Evolutionary conservation across 2,888 invertebrate genomes (phyloP).

Genomic region (Drosophila affinis): DNA sequence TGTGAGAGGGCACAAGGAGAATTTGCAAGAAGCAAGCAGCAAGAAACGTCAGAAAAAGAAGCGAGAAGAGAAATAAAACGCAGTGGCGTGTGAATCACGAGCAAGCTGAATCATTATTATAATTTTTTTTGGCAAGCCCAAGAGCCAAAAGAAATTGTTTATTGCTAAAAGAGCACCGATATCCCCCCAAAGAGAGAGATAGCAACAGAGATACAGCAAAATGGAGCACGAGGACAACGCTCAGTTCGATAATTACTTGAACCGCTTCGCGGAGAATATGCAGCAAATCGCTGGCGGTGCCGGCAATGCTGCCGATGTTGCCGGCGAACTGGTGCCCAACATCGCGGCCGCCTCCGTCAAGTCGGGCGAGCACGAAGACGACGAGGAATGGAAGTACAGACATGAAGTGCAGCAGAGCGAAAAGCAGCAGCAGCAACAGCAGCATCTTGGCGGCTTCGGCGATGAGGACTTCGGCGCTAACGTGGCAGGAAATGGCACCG

Average conservation of each 20-base stretch:
- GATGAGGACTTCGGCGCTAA: slow-evolving; percentile 16
- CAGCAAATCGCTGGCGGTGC: slow-evolving; percentile 74
- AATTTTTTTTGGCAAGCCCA: slow-evolving; percentile 43
- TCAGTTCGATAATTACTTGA: slow-evolving; percentile 75
- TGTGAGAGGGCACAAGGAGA: slow-evolving; percentile 42
- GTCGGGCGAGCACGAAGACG: slow-evolving; percentile 82
- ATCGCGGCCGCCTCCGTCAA: slow-evolving; percentile 56
- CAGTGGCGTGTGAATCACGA: slow-evolving; percentile 72
- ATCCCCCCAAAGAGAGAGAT: slow-evolving; percentile 11
- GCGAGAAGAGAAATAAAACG: slow-evolving; percentile 53
- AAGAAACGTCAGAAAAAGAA: slow-evolving; percentile 66
- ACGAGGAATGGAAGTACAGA: slow-evolving; percentile 95
- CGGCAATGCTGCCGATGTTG: slow-evolving; percentile 54
- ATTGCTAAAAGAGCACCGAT: slow-evolving; percentile 45
- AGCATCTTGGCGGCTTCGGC: slow-evolving; percentile 44
- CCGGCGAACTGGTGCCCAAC: slow-evolving; percentile 60
- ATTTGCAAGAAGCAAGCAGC: slow-evolving; percentile 55
- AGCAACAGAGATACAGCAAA: slow-evolving; percentile 33
- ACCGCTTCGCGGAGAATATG: slow-evolving; percentile 76
- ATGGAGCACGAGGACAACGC: slow-evolving; percentile 82
- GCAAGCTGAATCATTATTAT: slow-evolving; percentile 53
- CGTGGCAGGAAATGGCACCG: slow-evolving; percentile 44
- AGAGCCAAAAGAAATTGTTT: slow-evolving; percentile 42
- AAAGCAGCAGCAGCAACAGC: slow-evolving; percentile 74
- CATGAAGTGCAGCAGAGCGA: slow-evolving; percentile 87